Base-by-base conservation (phyloP, 2,113 vertebrate genomes). In the Oreotragus oreotragus region DNA sequence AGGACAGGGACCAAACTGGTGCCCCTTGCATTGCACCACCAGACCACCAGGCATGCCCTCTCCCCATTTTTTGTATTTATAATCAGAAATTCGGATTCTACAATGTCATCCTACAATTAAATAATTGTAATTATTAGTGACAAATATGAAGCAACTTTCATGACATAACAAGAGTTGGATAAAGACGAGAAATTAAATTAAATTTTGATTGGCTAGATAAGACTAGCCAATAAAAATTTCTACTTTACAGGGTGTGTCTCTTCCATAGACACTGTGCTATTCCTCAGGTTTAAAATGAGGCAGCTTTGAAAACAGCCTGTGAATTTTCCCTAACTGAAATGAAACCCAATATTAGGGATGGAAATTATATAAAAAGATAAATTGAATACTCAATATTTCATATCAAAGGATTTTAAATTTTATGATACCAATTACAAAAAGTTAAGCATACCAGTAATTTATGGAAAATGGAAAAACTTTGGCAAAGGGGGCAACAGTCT, bases 291-390 rank as follows among this genome's bases (percentile, higher is more conserved):
- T 83, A 79, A 96, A 96, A 64, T 17, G 39, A 92, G 70, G 86
- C 81, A 81, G 62, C 62, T 94, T 96, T 62, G 43, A 97, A 97
- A 97, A 84, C n/a, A 86, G 28, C 60, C 28, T 27, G 33, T 88
- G 13, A 88, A 19, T 85, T 95, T 43, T 55, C 55, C 28, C 51
- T 92, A 90, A 95, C 36, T 73, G 53, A 90, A 96, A 96, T 49
- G 28, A 93, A 97, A 93, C 14, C 33, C 39, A 49, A 11, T 89
- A 88, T 73, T 39, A 84, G 76, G 76, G 64, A 90, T 64, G 45
- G 6, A 90, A 98, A 92, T 87, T 90, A 90, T 25, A 55, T 62
- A 62, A 94, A 94, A 97, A 96, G 89, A 96, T 94, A 86, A 84
- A 94, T 96, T 73, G 91, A 51, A 30, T 95, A 77, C 79, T 94